Evolutionary conservation across 2,888 invertebrate species (phyloP).

Genomic region (Phortica magna): DNA sequence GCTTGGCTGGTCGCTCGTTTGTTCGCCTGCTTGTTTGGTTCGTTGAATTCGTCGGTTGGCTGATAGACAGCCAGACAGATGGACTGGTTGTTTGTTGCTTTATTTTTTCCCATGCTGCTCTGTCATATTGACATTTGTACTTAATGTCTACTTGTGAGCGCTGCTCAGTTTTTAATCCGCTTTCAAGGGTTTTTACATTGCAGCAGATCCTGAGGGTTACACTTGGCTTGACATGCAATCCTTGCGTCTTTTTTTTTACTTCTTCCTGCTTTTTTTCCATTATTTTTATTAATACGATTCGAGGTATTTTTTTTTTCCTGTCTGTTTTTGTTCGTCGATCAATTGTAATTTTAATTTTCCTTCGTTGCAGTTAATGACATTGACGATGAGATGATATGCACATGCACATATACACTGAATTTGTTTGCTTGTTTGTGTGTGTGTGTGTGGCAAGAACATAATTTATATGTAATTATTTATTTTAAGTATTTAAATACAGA

Average conservation of each 20-base stretch:
- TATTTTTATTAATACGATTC: slow-evolving; percentile 35
- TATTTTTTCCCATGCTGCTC: slow-evolving; percentile 21
- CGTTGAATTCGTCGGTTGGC: too few relatives aligned
- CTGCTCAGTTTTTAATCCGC: slow-evolving; percentile 56
- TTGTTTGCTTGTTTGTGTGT: not conserved
- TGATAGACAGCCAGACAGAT: too few relatives aligned
- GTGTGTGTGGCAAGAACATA: slow-evolving; percentile 42
- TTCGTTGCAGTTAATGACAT: slow-evolving; percentile 4
- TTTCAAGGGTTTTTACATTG: slow-evolving; percentile 36
- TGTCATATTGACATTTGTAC: slow-evolving; percentile 50
- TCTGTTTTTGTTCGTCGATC: slow-evolving; percentile 44
- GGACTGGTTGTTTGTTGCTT: not conserved
- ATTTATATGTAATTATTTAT: slow-evolving; percentile 71
- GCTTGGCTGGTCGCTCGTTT: slow-evolving; percentile 29
- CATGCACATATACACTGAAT: not conserved
- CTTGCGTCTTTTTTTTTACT: slow-evolving; percentile 28
- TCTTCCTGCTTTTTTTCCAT: slow-evolving; percentile 12
- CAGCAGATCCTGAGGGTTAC: not conserved
- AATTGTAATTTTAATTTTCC: slow-evolving; percentile 29
- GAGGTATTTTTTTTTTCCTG: slow-evolving; percentile 42
- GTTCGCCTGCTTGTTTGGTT: slow-evolving; percentile 19
- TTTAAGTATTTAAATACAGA: slow-evolving; percentile 57
- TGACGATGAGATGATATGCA: not conserved
- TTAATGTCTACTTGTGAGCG: slow-evolving; percentile 47
- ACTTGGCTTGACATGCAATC: slow-evolving; percentile 9